These are phyloP conservation scores for Pseudochirops corinnae DNA, from an alignment of 2,797 vertebrate genomes.

Conservation along the genomic window DNA sequence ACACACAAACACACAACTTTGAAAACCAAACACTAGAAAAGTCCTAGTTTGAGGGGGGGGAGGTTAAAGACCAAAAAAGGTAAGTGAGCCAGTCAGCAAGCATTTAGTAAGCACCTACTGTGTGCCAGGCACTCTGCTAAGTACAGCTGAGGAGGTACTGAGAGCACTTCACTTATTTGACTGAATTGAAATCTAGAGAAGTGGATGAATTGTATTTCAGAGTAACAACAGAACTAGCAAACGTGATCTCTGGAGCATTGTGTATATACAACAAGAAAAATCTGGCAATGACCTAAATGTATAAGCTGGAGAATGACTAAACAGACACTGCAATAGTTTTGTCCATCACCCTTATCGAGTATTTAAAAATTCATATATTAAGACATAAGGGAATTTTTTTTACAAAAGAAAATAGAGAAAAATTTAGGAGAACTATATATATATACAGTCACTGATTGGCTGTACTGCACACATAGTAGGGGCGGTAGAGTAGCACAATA, in stretches of 20 bases:
- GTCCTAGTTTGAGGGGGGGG: neutral
- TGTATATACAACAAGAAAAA: neutral
- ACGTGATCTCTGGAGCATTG: neutral
- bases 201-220: neutral
- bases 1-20: neutral
- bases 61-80: neutral
- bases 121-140: neutral
- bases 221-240: neutral
- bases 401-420: neutral
- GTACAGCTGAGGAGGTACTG: neutral
- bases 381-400: neutral
- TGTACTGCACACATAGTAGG: neutral
- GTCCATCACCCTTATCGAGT: neutral
- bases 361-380: neutral
- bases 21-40: neutral
- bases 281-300: neutral
- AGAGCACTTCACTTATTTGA: neutral
- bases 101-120: neutral
- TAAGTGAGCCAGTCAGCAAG: neutral
- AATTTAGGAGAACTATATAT: neutral
- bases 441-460: no score
- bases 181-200: neutral
- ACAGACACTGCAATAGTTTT: neutral
- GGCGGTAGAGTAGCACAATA: neutral
- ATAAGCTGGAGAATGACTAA: neutral